Evolutionary conservation across 53 echinoderm and acorn worm genomes (phyloP), one percentile per base, ranked within the genome.

Genomic region (Echinarachnius parma): DNA sequence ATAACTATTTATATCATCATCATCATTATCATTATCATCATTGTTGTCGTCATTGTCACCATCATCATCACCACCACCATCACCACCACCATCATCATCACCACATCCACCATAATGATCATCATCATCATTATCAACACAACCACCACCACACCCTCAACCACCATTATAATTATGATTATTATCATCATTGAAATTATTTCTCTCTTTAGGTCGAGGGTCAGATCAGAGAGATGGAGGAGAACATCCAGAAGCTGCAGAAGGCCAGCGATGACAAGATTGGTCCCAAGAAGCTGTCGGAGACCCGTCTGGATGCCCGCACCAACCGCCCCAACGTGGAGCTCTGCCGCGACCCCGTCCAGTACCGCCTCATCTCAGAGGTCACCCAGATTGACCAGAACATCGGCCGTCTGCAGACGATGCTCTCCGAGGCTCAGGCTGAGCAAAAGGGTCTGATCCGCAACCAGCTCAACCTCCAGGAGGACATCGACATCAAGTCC

Each of bases 341-440:
- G 84, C 85, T 95, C 31, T 95, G 95, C 49, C 90, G 95, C 0
- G 95, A 95, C 64, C 95, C 90, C 25, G 95, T 95, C 47, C 95
- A 95, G 75, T 95, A 95, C 84, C 81, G 90, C 25, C 90, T 95
- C 66, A 95, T 95, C 80, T 82, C 78, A 27, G 90, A 95, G 62
- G 86, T 90, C 14, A 87, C 89, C 3, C 87, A 95, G 71, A 87
- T 95, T 32, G 75, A 90, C 59, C 75, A 79, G 9, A 89, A 87
- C 75, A 66, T 90, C 10, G 42, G 44, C 16, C 83, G 87, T 18
- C 77, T 95, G 9, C 81, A 86, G 62, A 62, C 48, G 55, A 87
- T 82, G 9, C 87, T 83, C 9, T 87, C 90, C 16, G 75, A 76
- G 72, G 96, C 96, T 8, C 79, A 87, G 61, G 76, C 75, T 10